Conservation (phyloP, 1,140 invertebrate species). For the Drosophila bocki region DNA sequence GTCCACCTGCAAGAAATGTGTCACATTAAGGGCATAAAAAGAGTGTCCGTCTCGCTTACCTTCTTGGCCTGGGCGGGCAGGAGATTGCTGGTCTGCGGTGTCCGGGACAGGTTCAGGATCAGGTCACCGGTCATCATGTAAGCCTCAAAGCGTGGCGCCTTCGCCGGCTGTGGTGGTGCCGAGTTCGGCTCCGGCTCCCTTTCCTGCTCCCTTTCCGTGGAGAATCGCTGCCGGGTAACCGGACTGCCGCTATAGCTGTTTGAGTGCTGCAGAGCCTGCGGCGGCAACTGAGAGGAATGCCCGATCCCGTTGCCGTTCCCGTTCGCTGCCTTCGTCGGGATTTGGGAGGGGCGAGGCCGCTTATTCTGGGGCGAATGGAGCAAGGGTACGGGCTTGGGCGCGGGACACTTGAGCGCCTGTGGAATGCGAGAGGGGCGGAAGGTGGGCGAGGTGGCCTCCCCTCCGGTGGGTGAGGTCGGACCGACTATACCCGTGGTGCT, state of each 20-base stretch:
- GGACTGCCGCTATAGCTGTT: conserved; percentile 80
- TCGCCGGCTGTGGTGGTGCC: conserved; percentile 84
- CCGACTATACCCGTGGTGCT: conserved; percentile 37
- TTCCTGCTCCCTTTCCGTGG: conserved; percentile 46
- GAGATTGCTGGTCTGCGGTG: conserved; percentile 88
- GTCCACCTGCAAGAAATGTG: conserved; percentile 78
- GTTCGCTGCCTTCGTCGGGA: conserved; percentile 82
- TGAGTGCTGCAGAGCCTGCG: conserved; percentile 70
- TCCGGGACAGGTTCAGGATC: conserved; percentile 95
- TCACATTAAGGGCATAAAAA: neutral
- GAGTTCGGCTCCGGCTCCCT: conserved; percentile 75
- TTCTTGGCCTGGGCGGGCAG: conserved; percentile 89
- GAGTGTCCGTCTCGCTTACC: conserved; percentile 65
- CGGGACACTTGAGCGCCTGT: conserved; percentile 72
- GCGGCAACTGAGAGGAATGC: conserved; percentile 29
- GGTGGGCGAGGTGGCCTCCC: conserved; percentile 73
- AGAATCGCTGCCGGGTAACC: conserved; percentile 48
- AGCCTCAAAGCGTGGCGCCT: conserved; percentile 91
- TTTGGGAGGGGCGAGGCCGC: conserved; percentile 80
- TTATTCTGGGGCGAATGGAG: conserved; percentile 82
- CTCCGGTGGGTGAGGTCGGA: conserved; percentile 48
- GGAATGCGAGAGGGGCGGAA: conserved; percentile 84
- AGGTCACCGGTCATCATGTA: conserved; percentile 99
- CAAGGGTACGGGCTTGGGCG: conserved; percentile 63
- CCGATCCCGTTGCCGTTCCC: conserved; percentile 29